Conservation (phyloP, 2,113 vertebrate genomes). For the Lepus americanus region DNA sequence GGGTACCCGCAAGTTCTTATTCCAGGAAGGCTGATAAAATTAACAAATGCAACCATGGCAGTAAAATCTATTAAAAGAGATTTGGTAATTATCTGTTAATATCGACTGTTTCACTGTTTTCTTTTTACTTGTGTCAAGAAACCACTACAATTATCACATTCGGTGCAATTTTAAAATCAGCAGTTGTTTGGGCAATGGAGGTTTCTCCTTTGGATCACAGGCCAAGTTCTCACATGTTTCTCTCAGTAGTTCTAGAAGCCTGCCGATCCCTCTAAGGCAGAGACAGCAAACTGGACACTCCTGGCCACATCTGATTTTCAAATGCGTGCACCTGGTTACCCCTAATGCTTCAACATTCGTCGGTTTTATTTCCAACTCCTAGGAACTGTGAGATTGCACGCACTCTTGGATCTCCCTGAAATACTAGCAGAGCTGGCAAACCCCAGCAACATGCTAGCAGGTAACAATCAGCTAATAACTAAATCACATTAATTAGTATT, state of each 20-base stretch:
- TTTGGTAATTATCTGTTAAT: neutral
- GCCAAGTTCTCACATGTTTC: neutral
- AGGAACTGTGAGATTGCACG: neutral
- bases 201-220: neutral
- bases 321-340: neutral
- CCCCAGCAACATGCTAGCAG: neutral
- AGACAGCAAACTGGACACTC: neutral
- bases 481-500: neutral
- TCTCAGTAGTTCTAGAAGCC: too few relatives aligned
- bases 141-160: neutral
- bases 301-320: too few relatives aligned
- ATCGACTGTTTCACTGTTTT: neutral
- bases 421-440: neutral
- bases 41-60: fast-evolving
- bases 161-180: neutral
- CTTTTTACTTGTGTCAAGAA: neutral
- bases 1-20: fast-evolving
- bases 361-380: neutral
- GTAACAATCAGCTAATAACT: neutral
- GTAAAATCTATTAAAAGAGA: neutral
- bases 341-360: neutral
- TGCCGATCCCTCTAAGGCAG: too few relatives aligned
- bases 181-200: neutral
- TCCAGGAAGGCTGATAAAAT: neutral
- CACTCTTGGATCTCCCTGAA: neutral